Evolutionary conservation across 2,797 vertebrate genomes (phyloP).

Genomic region (Hippocampus kuda): DNA sequence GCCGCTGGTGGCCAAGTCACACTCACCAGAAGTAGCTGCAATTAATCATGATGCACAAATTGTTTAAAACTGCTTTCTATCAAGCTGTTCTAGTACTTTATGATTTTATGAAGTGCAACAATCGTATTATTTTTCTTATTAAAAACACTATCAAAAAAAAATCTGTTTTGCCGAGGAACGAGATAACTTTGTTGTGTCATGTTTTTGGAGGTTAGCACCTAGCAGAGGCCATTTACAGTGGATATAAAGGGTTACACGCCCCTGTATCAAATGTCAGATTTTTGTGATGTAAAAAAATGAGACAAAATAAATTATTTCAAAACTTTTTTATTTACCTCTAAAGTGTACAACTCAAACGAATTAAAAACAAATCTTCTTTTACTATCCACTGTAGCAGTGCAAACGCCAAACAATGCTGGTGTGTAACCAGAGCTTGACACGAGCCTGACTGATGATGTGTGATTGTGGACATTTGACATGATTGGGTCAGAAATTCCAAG

Average conservation of each 20-base stretch:
- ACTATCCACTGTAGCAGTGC: constrained; percentile 4
- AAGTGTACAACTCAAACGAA: neutral
- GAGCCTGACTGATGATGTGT: constrained; percentile 28
- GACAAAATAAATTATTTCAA: neutral
- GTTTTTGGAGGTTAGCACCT: no score
- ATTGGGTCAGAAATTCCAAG: constrained; percentile 30
- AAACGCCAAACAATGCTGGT: constrained; percentile 20
- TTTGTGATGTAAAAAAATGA: neutral
- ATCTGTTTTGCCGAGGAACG: no score
- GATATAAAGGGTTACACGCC: neutral
- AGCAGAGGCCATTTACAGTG: constrained; percentile 15
- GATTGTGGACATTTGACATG: constrained; percentile 32
- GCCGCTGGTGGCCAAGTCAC: no score
- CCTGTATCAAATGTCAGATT: neutral
- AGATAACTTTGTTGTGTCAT: neutral
- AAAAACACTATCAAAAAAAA: no score
- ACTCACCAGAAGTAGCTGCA: no score
- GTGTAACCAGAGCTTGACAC: constrained; percentile 13
- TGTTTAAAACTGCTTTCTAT: no score
- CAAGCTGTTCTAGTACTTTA: neutral
- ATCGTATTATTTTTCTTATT: no score
- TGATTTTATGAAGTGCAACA: neutral
- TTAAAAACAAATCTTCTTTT: neutral
- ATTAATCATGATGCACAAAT: no score
- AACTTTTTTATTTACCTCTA: neutral